A percentile compares a stretch with the other conserved stretches of the same genome.
These are phyloP conservation scores for Ephydatia muelleri DNA, from an alignment of 37 sponge, comb jelly and placozoan genomes.

Conservation along the genomic window DNA sequence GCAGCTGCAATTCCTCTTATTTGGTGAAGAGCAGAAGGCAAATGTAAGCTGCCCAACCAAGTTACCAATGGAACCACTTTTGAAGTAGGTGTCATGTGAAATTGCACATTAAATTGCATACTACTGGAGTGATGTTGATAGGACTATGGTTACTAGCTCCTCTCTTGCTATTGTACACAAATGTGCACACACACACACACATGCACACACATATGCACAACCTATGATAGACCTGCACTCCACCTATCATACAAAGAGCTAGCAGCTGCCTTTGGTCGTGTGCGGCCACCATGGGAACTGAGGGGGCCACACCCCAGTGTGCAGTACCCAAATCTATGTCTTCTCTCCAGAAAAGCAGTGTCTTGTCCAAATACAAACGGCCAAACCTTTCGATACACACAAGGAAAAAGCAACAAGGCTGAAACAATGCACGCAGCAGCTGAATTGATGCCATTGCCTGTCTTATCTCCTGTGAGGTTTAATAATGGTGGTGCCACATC, in stretches of 20 bases:
- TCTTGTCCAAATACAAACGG: background rate
- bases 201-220: too few relatives aligned
- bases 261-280: background rate
- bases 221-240: background rate
- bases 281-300: background rate
- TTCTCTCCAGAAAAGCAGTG: background rate
- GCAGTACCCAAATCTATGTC: background rate
- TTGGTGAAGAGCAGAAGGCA: background rate
- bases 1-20: background rate
- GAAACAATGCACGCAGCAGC: background rate
- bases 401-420: background rate
- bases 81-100: background rate
- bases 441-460: background rate
- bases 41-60: background rate
- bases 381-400: background rate
- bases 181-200: background rate
- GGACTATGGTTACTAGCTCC: too few relatives aligned
- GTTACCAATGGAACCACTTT: background rate
- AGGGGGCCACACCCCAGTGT: background rate
- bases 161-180: too few relatives aligned
- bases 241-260: background rate
- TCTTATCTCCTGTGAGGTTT: background rate
- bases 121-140: too few relatives aligned
- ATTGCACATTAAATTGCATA: background rate
- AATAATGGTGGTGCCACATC: background rate